Conservation (phyloP, 2,797 vertebrate species). For the Synanceia verrucosa region DNA sequence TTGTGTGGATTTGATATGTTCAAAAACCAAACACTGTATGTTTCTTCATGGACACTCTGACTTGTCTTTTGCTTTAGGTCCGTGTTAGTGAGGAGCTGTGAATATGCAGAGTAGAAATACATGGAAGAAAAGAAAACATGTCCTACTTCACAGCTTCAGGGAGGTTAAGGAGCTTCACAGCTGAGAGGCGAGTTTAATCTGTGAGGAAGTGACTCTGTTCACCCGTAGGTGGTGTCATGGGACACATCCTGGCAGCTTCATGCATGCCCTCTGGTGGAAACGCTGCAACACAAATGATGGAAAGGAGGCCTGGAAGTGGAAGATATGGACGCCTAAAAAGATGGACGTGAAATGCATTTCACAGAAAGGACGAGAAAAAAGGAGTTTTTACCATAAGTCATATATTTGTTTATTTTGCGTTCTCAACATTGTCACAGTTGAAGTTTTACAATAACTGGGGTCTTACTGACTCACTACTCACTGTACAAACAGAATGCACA, state of each 20-base stretch:
- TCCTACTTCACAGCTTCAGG: background rate
- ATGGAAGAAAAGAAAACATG: background rate
- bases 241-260: constrained; percentile 20
- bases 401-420: constrained; percentile 95
- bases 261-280: constrained; percentile 62
- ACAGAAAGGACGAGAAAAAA: background rate
- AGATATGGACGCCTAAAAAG: constrained; percentile 22
- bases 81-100: too few relatives aligned
- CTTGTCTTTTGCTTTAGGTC: too few relatives aligned
- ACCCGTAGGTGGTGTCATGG: constrained; percentile 61
- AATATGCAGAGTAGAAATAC: constrained; percentile 5
- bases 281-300: background rate
- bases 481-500: constrained; percentile 94
- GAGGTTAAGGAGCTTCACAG: background rate
- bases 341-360: constrained; percentile 17
- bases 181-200: background rate
- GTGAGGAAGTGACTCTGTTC: background rate
- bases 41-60: constrained; percentile 9
- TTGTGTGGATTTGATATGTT: constrained; percentile 8
- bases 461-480: constrained; percentile 88
- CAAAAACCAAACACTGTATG: background rate
- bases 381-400: constrained; percentile 83
- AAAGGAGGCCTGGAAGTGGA: constrained; percentile 23
- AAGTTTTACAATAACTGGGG: constrained; percentile 93
- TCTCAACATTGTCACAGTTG: constrained; percentile 97